Conservation (phyloP, 2,113 vertebrate genomes). For the Edolisoma coerulescens region DNA sequence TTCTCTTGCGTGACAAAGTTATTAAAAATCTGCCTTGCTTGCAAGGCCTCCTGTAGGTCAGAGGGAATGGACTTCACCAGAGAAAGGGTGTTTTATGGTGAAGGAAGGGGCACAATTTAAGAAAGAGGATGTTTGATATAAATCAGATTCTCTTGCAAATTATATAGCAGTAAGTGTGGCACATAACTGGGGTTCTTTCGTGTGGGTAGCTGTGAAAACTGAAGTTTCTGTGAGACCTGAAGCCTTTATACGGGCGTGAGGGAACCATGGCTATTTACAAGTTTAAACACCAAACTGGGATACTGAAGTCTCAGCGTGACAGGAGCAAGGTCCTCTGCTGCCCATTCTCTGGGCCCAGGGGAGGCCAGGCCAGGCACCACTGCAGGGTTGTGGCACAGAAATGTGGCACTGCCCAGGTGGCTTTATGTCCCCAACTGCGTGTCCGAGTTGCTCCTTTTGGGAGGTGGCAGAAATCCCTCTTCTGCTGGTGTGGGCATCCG, state of each 20-base stretch:
- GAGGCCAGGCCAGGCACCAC: background rate
- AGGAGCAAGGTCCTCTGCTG: background rate
- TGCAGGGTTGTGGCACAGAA: background rate
- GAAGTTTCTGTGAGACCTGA: background rate
- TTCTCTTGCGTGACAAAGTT: background rate
- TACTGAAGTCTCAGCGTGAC: rapidly evolving
- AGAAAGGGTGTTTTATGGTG: background rate
- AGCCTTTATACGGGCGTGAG: background rate
- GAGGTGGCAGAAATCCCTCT: background rate
- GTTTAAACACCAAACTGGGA: background rate
- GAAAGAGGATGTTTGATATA: background rate
- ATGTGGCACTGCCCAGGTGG: rapidly evolving
- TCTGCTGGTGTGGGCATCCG: rapidly evolving
- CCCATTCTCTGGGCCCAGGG: no score
- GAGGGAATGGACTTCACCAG: background rate
- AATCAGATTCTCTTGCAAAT: background rate
- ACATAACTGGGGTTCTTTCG: rapidly evolving
- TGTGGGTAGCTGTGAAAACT: background rate
- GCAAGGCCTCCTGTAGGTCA: background rate
- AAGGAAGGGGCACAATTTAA: background rate
- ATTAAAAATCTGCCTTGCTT: background rate
- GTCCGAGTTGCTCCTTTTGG: background rate
- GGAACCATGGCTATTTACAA: background rate
- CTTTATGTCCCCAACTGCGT: background rate
- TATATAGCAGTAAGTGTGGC: background rate